Evolutionary conservation across 2,113 vertebrate species (phyloP), one percentile per base, ranked within the genome.

Genomic region (Varanus salvator): DNA sequence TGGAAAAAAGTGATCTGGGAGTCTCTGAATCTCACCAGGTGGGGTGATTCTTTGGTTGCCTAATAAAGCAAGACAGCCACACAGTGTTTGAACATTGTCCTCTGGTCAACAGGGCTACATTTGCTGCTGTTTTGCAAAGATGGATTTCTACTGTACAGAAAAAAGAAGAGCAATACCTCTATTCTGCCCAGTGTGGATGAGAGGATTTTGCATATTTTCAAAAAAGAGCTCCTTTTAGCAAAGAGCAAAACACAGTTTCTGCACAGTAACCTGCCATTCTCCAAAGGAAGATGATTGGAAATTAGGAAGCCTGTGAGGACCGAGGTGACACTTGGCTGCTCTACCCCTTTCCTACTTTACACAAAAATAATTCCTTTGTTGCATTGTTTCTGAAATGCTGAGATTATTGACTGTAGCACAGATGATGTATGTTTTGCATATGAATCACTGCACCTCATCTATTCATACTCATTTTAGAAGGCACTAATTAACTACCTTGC

Each of bases 391-490:
- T 95, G 14, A 91, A 93, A 88, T 88, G 0, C 8, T 89, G 90
- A 94, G 87, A 52, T 21, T 72, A 82, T 48, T 91, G 86, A 93
- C 80, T 91, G 80, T 23, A 50, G 12, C 11, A 89, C 81, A 90
- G 80, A 21, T 64, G 72, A 90, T 68, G 3, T 92, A 72, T 72
- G 9, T 91, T 94, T 94, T 95, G 81, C 91, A 93, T 92, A 93
- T 31, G n/a, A 95, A 96, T 93, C 50, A 34, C 1, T 66, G 4
- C 4, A 90, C 85, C 92, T 94, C 84, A 92, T n/a, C 3, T 83
- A 90, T 94, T 93, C 44, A 44, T 60, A 48, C 23, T 92, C 80
- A 21, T 76, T 27, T 5, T 92, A 75, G 50, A 93, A 95, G 95
- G 72, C 81, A 90, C 48, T 88, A 93, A 93, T 95, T 95, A 96